These are phyloP conservation scores for Bovichtus diacanthus DNA, from an alignment of 2,797 vertebrate species.

Conservation along the genomic window DNA sequence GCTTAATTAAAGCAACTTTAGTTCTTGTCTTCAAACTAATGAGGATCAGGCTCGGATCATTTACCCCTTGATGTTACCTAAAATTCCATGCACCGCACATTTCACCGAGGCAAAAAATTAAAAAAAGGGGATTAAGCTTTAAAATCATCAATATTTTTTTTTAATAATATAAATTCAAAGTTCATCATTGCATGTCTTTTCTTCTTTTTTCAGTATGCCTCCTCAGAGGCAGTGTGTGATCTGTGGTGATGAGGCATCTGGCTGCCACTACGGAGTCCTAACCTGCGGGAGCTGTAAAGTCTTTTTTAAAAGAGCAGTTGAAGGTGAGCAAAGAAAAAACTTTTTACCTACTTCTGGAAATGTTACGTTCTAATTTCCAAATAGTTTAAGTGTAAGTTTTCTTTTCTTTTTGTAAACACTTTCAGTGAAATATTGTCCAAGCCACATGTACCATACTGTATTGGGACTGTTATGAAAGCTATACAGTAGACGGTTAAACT, in stretches of 20 bases:
- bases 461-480: neutral
- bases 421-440: neutral
- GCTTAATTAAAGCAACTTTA: neutral
- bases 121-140: neutral
- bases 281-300: slow-evolving; percentile 99
- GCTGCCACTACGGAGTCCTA: slow-evolving; percentile 97
- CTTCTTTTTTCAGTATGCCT: slow-evolving; percentile 72
- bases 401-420: neutral
- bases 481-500: slow-evolving; percentile 1
- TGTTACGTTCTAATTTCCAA: neutral
- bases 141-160: no score
- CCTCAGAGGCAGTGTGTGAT: slow-evolving; percentile 95
- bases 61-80: no score
- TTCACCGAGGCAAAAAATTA: neutral
- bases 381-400: neutral
- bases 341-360: neutral
- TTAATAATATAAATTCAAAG: no score
- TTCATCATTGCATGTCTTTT: neutral
- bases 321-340: slow-evolving; percentile 87
- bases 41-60: neutral
- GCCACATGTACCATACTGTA: neutral
- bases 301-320: slow-evolving; percentile 98
- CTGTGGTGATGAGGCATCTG: slow-evolving; percentile 96
- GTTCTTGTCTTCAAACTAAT: neutral
- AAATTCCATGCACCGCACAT: neutral